Evolutionary conservation across 2,113 vertebrate species (phyloP).

Genomic region (Rhinolophus ferrumequinum): DNA sequence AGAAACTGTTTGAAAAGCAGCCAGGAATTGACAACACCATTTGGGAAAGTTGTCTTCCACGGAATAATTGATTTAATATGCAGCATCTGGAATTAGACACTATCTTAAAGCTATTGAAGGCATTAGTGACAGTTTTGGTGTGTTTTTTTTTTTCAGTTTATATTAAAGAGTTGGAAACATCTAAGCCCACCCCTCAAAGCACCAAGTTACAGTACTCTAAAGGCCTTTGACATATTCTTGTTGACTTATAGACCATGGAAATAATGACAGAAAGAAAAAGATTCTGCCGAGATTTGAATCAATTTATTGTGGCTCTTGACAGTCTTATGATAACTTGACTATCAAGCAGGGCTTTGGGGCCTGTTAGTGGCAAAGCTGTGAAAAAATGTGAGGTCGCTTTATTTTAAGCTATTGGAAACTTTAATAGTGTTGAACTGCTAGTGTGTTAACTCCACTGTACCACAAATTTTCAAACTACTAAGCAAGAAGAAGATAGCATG

Average conservation of each 20-base stretch:
- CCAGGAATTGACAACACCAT: neutral
- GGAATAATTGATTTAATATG: neutral
- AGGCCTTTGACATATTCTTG: neutral
- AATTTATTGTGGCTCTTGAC: constrained; percentile 34
- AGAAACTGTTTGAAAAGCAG: neutral
- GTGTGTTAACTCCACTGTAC: constrained; percentile 12
- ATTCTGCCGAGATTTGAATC: constrained; percentile 58
- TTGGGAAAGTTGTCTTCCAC: neutral
- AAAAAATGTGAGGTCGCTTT: constrained; percentile 21
- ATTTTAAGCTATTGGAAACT: constrained; percentile 56
- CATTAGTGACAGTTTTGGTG: neutral
- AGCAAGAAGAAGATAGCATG: constrained; percentile 54
- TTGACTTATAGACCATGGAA: constrained; percentile 57
- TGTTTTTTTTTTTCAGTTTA: neutral
- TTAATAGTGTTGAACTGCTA: constrained; percentile 30
- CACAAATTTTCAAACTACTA: constrained; percentile 45
- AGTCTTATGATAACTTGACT: constrained; percentile 45
- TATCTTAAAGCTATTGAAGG: neutral
- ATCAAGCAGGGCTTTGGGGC: neutral
- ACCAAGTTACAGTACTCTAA: neutral
- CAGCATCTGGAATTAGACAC: neutral
- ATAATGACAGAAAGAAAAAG: constrained; percentile 56
- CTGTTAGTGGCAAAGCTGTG: constrained; percentile 54
- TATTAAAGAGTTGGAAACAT: neutral
- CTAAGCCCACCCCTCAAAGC: neutral